phyloP scores from a whole-genome alignment of 2,113 vertebrate species.

The Rhombomys opimus region DNA sequence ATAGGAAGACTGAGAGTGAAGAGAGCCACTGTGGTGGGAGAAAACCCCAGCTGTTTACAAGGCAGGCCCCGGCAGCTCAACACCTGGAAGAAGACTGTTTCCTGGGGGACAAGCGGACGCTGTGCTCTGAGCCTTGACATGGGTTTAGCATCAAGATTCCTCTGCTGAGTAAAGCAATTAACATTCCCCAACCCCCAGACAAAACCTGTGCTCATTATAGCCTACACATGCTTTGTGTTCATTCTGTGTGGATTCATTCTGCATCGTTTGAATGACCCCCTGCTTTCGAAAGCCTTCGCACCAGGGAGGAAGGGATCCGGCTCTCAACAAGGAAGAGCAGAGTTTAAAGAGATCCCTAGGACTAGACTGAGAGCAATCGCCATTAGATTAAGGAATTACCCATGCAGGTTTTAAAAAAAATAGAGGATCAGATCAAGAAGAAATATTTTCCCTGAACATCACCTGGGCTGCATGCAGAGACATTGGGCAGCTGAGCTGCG shows the following conservation, averaged over 20 bases:
- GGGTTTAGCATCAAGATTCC: not conserved
- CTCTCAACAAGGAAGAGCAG: not conserved
- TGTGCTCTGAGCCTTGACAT: not conserved
- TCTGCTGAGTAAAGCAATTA: not conserved
- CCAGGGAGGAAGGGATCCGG: not conserved
- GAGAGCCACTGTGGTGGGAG: rapidly evolving
- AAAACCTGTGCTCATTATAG: not conserved
- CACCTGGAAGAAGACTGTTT: not conserved
- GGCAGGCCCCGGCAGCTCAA: not conserved
- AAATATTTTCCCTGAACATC: not conserved
- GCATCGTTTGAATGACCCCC: not conserved
- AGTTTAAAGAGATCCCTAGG: not conserved
- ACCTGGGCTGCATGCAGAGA: not conserved
- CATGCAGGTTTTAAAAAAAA: not conserved
- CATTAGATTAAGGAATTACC: not conserved
- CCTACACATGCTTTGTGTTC: not conserved
- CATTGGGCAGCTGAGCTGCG: not conserved
- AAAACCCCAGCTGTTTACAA: not conserved
- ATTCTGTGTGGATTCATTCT: not conserved
- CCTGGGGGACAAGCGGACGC: not conserved
- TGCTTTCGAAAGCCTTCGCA: not conserved
- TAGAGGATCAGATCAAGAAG: not conserved
- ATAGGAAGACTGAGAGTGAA: not conserved
- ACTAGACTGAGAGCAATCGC: not conserved
- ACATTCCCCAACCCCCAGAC: not conserved